These are phyloP conservation scores for Dufourea novaeangliae DNA, from an alignment of 1,140 invertebrate species.

Conservation along the genomic window DNA sequence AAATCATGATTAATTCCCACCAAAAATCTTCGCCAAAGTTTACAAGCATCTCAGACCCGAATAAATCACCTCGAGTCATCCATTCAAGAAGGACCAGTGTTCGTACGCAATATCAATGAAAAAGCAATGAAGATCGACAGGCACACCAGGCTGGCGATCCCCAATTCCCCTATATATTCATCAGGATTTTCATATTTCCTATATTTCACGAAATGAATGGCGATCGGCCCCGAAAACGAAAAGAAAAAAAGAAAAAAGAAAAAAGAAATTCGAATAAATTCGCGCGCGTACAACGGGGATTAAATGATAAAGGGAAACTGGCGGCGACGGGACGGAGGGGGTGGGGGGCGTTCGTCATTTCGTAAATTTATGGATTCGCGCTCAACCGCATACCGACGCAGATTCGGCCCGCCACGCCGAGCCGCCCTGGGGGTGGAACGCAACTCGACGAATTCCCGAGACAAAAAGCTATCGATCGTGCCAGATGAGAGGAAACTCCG, in stretches of 20 bases:
- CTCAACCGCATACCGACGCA: neutral
- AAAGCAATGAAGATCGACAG: too few species aligned
- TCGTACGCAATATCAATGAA: too few species aligned
- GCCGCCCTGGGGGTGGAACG: neutral
- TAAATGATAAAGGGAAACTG: neutral
- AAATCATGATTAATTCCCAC: too few species aligned
- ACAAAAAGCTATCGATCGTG: conserved; percentile 52
- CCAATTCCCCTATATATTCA: too few species aligned
- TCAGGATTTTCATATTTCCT: too few species aligned
- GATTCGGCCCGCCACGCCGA: neutral
- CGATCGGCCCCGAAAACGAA: neutral
- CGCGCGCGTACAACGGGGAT: neutral
- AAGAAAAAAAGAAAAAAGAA: too few species aligned
- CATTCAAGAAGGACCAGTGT: too few species aligned
- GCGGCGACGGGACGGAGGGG: neutral
- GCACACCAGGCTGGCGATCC: too few species aligned
- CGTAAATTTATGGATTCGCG: conserved; percentile 37
- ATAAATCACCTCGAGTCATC: too few species aligned
- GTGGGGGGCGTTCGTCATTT: conserved; percentile 29
- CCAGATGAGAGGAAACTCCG: conserved; percentile 45
- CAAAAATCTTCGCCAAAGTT: too few species aligned
- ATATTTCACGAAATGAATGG: too few species aligned
- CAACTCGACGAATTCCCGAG: conserved; percentile 48
- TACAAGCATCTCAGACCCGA: too few species aligned
- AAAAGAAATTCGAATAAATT: neutral